A percentile compares a stretch with the other conserved stretches of the same genome.
phyloP scores from a whole-genome alignment of 2,113 vertebrate genomes.

The Gymnocephalus cernua region DNA sequence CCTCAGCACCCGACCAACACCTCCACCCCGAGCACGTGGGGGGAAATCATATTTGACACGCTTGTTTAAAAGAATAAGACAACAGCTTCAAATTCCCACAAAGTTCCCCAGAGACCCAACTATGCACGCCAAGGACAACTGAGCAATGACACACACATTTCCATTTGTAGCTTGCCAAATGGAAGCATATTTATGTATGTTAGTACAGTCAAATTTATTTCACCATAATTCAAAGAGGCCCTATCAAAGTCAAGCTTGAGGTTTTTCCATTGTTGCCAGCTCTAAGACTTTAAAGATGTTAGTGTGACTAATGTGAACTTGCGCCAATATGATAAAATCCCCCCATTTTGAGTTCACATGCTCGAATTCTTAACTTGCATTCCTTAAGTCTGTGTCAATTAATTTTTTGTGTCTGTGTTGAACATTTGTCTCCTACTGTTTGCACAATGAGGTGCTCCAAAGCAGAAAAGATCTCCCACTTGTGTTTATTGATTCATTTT shows the following conservation, averaged over 20 bases:
- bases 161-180: constrained; percentile 81
- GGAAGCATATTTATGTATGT: constrained; percentile 64
- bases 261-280: constrained; percentile 58
- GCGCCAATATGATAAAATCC: constrained; percentile 60
- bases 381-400: constrained; percentile 71
- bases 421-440: constrained; percentile 64
- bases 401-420: constrained; percentile 58
- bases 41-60: constrained; percentile 59
- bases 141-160: constrained; percentile 74
- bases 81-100: constrained; percentile 60
- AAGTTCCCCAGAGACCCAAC: constrained; percentile 75
- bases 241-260: constrained; percentile 45
- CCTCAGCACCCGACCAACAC: constrained; percentile 50
- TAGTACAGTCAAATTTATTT: constrained; percentile 50
- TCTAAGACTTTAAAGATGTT: constrained; percentile 47
- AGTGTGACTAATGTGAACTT: constrained; percentile 70
- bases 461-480: constrained; percentile 64
- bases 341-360: constrained; percentile 60
- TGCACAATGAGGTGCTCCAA: constrained; percentile 74
- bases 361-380: constrained; percentile 71
- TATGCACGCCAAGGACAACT: constrained; percentile 84
- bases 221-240: constrained; percentile 37
- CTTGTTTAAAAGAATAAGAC: constrained; percentile 65
- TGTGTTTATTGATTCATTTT: constrained; percentile 72
- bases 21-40: constrained; percentile 45